These are phyloP conservation scores for Macrocentrus cingulum DNA, from an alignment of 1,140 invertebrate genomes.

Conservation along the genomic window DNA sequence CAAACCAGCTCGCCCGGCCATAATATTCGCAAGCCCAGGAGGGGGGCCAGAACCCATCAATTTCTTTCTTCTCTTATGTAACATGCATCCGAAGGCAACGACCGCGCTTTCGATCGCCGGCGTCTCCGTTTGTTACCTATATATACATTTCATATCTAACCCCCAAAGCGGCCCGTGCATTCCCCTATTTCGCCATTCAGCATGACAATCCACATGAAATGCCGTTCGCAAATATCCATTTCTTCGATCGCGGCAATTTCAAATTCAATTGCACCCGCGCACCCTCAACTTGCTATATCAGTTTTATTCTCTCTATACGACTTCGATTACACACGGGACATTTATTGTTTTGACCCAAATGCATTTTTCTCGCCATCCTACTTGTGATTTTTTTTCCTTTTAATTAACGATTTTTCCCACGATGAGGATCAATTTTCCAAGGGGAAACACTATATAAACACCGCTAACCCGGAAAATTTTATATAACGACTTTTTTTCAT, in stretches of 20 bases:
- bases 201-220: constrained; percentile 11
- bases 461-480: too few species aligned
- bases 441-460: too few species aligned
- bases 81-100: constrained; percentile 19
- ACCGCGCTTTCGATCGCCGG: constrained; percentile 18
- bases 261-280: constrained; percentile 4
- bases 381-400: neutral
- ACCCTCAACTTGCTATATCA: neutral
- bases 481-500: too few species aligned
- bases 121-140: neutral
- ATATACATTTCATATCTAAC: neutral
- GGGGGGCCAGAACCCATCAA: constrained; percentile 13
- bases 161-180: too few species aligned
- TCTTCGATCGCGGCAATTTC: constrained; percentile 6
- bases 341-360: too few species aligned
- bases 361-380: neutral
- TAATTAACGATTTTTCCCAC: neutral
- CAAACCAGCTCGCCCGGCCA: constrained; percentile 8
- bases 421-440: too few species aligned
- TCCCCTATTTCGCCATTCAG: constrained; percentile 2
- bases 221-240: neutral
- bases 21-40: constrained; percentile 14
- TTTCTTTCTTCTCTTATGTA: constrained; percentile 17
- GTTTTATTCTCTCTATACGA: neutral
- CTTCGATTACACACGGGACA: too few species aligned